A percentile compares a stretch with the other conserved stretches of the same genome.
These are phyloP conservation scores for Achlya flavicornis DNA, from an alignment of 2,888 invertebrate genomes.

Conservation along the genomic window DNA sequence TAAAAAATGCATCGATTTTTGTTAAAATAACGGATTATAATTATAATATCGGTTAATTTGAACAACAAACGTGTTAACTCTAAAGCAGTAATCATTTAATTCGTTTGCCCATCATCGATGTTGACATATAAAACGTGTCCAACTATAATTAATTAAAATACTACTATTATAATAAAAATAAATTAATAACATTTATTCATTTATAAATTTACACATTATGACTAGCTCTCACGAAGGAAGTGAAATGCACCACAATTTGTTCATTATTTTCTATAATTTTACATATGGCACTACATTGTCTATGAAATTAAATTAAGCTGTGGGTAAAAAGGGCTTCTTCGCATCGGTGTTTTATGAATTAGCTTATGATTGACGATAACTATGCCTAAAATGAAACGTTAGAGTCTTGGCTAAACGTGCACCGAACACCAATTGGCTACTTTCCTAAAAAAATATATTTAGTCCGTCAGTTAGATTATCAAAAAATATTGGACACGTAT, in stretches of 20 bases:
- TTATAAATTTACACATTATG: conserved; percentile 59
- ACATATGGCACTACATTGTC: conserved; percentile 59
- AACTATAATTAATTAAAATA: neutral
- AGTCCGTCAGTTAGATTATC: too few relatives aligned
- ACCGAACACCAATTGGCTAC: too few relatives aligned
- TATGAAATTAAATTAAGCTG: conserved; percentile 12
- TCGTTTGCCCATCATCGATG: neutral
- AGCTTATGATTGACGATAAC: too few relatives aligned
- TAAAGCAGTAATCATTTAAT: neutral
- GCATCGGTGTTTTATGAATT: neutral
- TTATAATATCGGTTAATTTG: neutral
- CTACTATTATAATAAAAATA: conserved; percentile 39
- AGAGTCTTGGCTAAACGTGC: too few relatives aligned
- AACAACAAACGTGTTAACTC: too few relatives aligned
- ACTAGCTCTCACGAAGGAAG: conserved; percentile 73
- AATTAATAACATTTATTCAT: conserved; percentile 45
- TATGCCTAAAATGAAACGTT: too few relatives aligned
- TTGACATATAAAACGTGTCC: neutral
- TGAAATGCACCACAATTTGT: conserved; percentile 70
- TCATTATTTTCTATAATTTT: conserved; percentile 44
- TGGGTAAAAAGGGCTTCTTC: neutral
- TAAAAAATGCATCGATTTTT: neutral
- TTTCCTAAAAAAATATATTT: too few relatives aligned
- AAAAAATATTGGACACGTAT: too few relatives aligned
- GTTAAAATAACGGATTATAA: neutral